These are phyloP conservation scores for Charadrius vociferus DNA, from an alignment of 2,113 vertebrate genomes.

Conservation along the genomic window DNA sequence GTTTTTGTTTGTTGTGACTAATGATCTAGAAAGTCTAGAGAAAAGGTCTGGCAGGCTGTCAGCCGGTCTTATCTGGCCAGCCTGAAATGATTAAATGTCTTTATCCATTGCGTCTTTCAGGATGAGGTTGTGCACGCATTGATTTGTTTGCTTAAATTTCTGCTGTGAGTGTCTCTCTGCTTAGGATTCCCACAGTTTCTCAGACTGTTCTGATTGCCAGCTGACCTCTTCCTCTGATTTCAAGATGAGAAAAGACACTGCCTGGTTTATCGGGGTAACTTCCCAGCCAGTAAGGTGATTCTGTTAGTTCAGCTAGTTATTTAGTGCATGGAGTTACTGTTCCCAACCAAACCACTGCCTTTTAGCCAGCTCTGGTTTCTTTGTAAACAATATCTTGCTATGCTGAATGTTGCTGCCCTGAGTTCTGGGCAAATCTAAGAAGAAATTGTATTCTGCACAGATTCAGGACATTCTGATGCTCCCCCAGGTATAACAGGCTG, in stretches of 20 bases:
- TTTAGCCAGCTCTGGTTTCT: neutral
- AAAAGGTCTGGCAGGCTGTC: neutral
- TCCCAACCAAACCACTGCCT: neutral
- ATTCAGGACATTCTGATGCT: accelerated
- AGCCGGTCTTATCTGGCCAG: neutral
- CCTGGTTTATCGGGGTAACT: neutral
- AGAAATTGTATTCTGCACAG: neutral
- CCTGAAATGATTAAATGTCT: slow-evolving; percentile 16
- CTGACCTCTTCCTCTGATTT: neutral
- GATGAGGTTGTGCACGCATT: neutral
- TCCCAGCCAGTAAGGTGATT: neutral
- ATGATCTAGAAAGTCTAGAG: neutral
- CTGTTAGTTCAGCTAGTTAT: neutral
- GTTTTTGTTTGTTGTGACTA: neutral
- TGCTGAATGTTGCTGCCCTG: neutral
- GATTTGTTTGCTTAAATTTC: slow-evolving; percentile 18
- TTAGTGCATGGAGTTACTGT: accelerated
- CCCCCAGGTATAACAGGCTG: neutral
- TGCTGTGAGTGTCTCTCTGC: neutral
- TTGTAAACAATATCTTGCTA: neutral
- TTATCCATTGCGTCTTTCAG: neutral
- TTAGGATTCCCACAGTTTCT: neutral
- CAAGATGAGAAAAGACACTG: neutral
- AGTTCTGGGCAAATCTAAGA: neutral
- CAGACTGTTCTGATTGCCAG: neutral